These are phyloP conservation scores for Philereme vetulata DNA, from an alignment of 2,888 invertebrate species.

Conservation along the genomic window DNA sequence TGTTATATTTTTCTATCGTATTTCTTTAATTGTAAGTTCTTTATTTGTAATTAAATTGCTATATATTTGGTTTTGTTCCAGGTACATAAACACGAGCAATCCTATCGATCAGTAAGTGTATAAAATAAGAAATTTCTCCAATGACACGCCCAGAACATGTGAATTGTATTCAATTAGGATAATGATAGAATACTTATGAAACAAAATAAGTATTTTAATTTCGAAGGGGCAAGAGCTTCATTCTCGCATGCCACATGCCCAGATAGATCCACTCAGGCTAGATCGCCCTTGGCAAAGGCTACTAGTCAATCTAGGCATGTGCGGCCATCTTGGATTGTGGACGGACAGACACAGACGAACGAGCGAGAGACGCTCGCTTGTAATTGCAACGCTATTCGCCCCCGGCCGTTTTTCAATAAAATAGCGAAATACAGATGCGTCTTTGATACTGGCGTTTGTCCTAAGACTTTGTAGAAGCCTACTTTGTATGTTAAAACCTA, in stretches of 20 bases:
- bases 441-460: slow-evolving; percentile 42
- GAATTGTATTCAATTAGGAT: slow-evolving; percentile 59
- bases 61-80: slow-evolving; percentile 29
- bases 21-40: background rate
- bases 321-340: slow-evolving; percentile 69
- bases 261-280: slow-evolving; percentile 69
- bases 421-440: slow-evolving; percentile 54
- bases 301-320: slow-evolving; percentile 82
- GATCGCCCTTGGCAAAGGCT: slow-evolving; percentile 77
- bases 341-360: slow-evolving; percentile 68
- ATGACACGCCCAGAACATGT: slow-evolving; percentile 50
- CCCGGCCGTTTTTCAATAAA: slow-evolving; percentile 70
- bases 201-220: slow-evolving; percentile 77
- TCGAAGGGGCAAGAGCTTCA: slow-evolving; percentile 64
- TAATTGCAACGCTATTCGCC: slow-evolving; percentile 77
- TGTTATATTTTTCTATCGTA: background rate
- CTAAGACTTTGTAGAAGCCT: slow-evolving; percentile 19
- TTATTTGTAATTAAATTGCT: slow-evolving; percentile 3
- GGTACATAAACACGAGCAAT: slow-evolving; percentile 31
- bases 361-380: slow-evolving; percentile 64
- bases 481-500: slow-evolving; percentile 7
- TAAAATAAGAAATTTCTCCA: slow-evolving; percentile 49
- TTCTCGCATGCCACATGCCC: slow-evolving; percentile 66
- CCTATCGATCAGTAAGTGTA: slow-evolving; percentile 47
- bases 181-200: slow-evolving; percentile 68